These are phyloP conservation scores for Bufo bufo DNA, from an alignment of 2,113 vertebrate species.

Conservation along the genomic window DNA sequence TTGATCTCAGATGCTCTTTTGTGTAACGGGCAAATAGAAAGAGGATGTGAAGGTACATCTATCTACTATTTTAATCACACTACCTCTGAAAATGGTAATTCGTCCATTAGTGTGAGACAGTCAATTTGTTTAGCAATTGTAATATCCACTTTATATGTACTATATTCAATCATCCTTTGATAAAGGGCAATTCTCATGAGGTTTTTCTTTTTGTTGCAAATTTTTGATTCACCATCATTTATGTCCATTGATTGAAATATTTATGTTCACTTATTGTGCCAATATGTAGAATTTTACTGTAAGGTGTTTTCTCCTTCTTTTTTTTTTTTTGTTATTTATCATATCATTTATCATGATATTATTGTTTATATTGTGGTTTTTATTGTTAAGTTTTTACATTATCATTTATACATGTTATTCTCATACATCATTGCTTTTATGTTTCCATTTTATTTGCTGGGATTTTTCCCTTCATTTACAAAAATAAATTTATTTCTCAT, in stretches of 20 bases:
- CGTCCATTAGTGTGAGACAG: neutral
- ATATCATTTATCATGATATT: neutral
- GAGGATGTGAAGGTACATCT: conserved; percentile 92
- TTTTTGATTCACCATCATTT: neutral
- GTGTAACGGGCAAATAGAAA: conserved; percentile 94
- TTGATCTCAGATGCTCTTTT: conserved; percentile 93
- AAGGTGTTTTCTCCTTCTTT: neutral
- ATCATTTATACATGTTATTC: neutral
- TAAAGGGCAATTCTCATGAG: neutral
- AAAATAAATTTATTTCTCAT: conserved; percentile 43
- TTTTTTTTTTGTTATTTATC: neutral
- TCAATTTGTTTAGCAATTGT: neutral
- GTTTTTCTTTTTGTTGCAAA: neutral
- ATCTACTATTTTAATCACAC: conserved; percentile 19
- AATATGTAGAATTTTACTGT: neutral
- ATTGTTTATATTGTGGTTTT: conserved; percentile 10
- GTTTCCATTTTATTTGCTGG: neutral
- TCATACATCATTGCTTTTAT: neutral
- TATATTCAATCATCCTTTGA: neutral
- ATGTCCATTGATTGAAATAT: neutral
- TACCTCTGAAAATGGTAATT: neutral
- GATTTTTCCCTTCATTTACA: neutral
- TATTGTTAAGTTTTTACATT: conserved; percentile 22
- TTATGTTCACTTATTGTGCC: neutral
- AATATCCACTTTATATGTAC: neutral